Conservation (phyloP, 2,113 vertebrate species). For the Salvelinus alpinus region DNA sequence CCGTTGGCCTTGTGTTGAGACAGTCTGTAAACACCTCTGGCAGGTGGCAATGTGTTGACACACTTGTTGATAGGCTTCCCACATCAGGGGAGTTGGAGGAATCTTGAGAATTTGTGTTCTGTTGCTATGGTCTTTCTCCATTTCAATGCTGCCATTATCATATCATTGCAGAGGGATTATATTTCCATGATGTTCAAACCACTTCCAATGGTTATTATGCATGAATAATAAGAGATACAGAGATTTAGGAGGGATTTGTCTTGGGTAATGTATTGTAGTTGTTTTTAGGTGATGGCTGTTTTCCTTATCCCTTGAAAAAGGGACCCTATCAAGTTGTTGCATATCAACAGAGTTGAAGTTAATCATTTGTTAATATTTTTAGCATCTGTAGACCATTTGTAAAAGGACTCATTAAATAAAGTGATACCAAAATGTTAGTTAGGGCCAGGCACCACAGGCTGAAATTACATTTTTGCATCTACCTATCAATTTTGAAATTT, state of each 20-base stretch:
- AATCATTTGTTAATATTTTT: too few species aligned
- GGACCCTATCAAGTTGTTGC: too few species aligned
- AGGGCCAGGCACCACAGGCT: too few species aligned
- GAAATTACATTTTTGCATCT: too few species aligned
- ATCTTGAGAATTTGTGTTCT: slow-evolving; percentile 22
- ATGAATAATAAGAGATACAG: slow-evolving; percentile 28
- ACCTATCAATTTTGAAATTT: too few species aligned
- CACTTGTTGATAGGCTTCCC: slow-evolving; percentile 20
- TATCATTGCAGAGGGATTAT: slow-evolving; percentile 39
- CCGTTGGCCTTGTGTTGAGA: slow-evolving; percentile 1
- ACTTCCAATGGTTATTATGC: slow-evolving; percentile 33
- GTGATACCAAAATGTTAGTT: too few species aligned
- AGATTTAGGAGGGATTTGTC: slow-evolving; percentile 39
- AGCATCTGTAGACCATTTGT: too few species aligned
- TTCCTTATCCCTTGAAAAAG: too few species aligned
- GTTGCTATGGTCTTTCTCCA: slow-evolving; percentile 4
- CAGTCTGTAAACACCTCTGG: slow-evolving; percentile 16
- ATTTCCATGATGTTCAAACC: slow-evolving; percentile 41
- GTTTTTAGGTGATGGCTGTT: too few species aligned
- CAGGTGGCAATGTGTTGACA: slow-evolving; percentile 41
- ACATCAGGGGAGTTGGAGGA: slow-evolving; percentile 5
- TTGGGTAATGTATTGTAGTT: not conserved
- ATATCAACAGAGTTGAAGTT: too few species aligned
- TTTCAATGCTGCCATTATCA: slow-evolving; percentile 5
- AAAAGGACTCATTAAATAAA: too few species aligned